Percentiles rank a stretch among this genome's conserved stretches.
These are phyloP conservation scores for Xiphias gladius DNA, from an alignment of 2,113 vertebrate genomes.

Conservation along the genomic window DNA sequence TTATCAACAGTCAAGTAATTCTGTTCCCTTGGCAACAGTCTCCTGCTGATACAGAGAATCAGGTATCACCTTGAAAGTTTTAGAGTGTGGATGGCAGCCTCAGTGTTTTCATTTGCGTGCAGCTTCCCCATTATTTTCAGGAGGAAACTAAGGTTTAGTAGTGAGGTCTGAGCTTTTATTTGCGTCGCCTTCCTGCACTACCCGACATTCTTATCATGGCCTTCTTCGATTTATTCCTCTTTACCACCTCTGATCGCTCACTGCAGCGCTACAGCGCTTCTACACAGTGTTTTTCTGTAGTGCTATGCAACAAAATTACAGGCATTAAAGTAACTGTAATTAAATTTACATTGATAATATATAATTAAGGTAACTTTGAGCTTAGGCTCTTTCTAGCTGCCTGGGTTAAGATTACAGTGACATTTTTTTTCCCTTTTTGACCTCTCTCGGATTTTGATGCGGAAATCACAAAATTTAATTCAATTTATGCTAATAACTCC, in stretches of 20 bases:
- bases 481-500: conserved; percentile 37
- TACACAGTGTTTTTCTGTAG: neutral
- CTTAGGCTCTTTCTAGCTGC: neutral
- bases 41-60: conserved; percentile 79
- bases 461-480: conserved; percentile 40
- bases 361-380: conserved; percentile 6
- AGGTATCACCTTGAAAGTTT: conserved; percentile 82
- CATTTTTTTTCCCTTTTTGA: neutral
- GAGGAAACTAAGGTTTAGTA: conserved; percentile 43
- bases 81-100: conserved; percentile 61
- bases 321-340: conserved; percentile 32
- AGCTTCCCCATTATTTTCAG: conserved; percentile 52
- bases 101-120: conserved; percentile 64
- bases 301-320: neutral
- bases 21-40: conserved; percentile 81
- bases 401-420: conserved; percentile 20
- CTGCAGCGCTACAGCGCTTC: conserved; percentile 2
- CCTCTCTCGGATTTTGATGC: conserved; percentile 8
- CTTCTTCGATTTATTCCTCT: conserved; percentile 39
- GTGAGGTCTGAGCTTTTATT: conserved; percentile 39
- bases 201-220: conserved; percentile 42
- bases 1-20: conserved; percentile 83
- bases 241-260: conserved; percentile 34
- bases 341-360: conserved; percentile 7
- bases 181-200: neutral